phyloP scores from a whole-genome alignment of 2,888 invertebrate species.

The Pterostichus madidus region DNA sequence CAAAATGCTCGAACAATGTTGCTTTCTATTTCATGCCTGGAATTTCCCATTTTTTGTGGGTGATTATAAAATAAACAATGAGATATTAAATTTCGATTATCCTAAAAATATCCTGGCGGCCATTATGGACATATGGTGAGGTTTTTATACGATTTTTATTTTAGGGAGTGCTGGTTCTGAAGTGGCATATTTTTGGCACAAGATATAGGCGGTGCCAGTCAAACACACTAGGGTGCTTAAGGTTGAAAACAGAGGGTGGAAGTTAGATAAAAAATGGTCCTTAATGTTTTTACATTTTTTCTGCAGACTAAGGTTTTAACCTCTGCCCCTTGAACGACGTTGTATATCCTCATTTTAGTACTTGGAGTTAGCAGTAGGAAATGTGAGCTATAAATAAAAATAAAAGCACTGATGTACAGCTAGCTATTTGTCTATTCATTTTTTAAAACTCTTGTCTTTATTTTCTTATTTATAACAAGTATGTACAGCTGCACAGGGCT shows the following conservation, averaged over 20 bases:
- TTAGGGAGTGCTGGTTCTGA: not conserved
- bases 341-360: not conserved
- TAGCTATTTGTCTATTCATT: not conserved
- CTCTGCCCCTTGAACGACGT: not conserved
- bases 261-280: conserved; percentile 6
- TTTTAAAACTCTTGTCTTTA: not conserved
- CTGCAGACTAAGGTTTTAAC: not conserved
- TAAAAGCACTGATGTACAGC: not conserved
- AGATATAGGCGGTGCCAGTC: not conserved
- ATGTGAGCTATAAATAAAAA: too few species aligned
- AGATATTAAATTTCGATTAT: not conserved
- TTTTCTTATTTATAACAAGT: too few species aligned
- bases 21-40: not conserved
- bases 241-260: not conserved
- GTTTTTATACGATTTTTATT: not conserved
- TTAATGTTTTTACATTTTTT: conserved; percentile 6
- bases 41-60: conserved; percentile 20
- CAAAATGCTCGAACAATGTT: not conserved
- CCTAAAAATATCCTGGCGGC: not conserved
- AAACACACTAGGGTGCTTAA: not conserved
- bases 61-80: conserved; percentile 17
- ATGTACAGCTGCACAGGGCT: too few species aligned
- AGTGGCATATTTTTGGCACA: conserved; percentile 4
- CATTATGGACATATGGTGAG: not conserved
- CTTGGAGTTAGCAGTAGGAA: too few species aligned